These are phyloP conservation scores for Anomalospiza imberbis DNA, from an alignment of 2,797 vertebrate species.

Conservation along the genomic window DNA sequence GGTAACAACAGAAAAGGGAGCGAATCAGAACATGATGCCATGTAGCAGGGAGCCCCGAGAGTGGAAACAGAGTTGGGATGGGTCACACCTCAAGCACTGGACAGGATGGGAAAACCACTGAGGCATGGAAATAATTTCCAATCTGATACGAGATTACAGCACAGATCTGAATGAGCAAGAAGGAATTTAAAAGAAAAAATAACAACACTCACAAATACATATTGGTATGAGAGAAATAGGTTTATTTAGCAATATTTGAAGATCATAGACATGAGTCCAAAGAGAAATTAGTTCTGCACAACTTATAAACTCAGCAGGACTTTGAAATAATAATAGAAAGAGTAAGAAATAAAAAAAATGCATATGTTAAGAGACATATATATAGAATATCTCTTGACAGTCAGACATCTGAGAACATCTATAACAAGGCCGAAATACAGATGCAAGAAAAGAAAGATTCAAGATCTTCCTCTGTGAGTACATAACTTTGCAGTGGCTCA, in stretches of 20 bases:
- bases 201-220: fast-evolving
- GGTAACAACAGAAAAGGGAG: background rate
- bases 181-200: background rate
- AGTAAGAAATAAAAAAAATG: background rate
- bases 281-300: background rate
- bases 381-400: background rate
- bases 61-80: background rate
- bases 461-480: background rate
- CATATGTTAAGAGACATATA: background rate
- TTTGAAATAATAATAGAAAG: background rate
- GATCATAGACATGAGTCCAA: background rate
- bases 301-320: background rate
- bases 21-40: background rate
- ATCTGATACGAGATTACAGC: background rate
- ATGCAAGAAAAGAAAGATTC: background rate
- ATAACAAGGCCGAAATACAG: background rate
- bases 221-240: no score
- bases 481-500: background rate
- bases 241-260: background rate
- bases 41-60: background rate
- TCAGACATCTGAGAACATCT: background rate
- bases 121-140: background rate
- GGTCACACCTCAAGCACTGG: background rate
- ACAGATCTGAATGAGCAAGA: background rate
- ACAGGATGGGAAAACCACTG: background rate